Conservation (phyloP, 2,797 vertebrate species). For the Lates japonicus region DNA sequence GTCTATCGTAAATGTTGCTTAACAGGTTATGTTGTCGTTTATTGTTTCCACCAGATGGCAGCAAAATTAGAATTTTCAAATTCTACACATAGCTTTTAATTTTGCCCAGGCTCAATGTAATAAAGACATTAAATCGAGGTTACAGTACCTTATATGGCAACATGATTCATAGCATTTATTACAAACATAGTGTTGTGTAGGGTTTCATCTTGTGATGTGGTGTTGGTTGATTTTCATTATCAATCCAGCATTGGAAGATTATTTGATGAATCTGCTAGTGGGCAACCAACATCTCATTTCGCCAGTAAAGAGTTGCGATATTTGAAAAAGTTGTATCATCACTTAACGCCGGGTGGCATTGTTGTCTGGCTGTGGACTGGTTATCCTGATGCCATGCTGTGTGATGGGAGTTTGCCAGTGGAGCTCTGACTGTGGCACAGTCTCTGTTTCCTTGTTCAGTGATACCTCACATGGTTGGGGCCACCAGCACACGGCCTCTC, state of each 20-base stretch:
- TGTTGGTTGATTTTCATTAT: not conserved
- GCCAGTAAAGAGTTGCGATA: too few relatives aligned
- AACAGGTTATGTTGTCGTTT: not conserved
- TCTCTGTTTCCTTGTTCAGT: conserved; percentile 54
- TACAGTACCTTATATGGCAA: not conserved
- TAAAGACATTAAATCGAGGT: not conserved
- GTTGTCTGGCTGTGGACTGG: conserved; percentile 30
- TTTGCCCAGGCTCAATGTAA: not conserved
- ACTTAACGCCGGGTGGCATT: not conserved
- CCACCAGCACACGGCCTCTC: conserved; percentile 62
- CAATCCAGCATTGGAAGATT: not conserved
- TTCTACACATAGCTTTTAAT: conserved; percentile 1
- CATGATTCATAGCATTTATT: not conserved
- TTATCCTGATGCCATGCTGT: conserved; percentile 27
- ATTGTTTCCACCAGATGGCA: conserved; percentile 6
- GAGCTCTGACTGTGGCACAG: conserved; percentile 58
- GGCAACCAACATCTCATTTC: not conserved
- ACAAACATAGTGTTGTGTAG: not conserved
- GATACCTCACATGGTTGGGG: conserved; percentile 54
- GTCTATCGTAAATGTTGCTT: not conserved
- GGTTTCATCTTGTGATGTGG: too few relatives aligned
- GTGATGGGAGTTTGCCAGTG: conserved; percentile 45
- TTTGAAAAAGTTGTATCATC: conserved; percentile 44
- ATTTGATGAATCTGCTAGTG: not conserved
- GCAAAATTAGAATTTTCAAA: conserved; percentile 14